These are phyloP conservation scores for Pituophis catenifer DNA, from an alignment of 2,113 vertebrate species.

Conservation along the genomic window DNA sequence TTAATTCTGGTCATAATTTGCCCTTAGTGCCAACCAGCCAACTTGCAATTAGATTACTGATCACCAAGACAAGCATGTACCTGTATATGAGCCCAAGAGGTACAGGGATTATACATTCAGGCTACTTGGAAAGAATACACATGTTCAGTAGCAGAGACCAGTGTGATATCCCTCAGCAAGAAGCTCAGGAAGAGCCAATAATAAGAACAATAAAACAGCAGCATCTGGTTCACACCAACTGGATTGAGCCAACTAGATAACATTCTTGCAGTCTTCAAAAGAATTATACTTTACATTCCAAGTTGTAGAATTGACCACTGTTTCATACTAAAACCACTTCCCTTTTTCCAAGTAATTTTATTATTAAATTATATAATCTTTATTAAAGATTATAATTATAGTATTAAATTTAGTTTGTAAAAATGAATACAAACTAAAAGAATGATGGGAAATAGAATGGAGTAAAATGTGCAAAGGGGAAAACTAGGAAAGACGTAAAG, in stretches of 20 bases:
- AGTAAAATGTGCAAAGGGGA: background rate
- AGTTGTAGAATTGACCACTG: background rate
- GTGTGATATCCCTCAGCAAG: background rate
- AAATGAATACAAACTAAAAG: background rate
- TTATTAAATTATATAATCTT: background rate
- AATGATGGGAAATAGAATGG: background rate
- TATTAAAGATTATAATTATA: background rate
- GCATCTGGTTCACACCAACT: background rate
- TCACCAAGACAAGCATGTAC: background rate
- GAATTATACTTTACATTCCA: background rate
- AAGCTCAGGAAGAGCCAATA: background rate
- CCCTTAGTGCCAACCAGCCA: background rate
- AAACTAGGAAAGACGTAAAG: background rate
- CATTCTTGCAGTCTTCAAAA: background rate
- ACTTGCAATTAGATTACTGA: background rate
- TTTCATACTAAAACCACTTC: background rate
- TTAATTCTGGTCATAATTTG: background rate
- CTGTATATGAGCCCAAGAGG: background rate
- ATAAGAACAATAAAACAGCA: background rate
- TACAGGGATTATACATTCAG: background rate
- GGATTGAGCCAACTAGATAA: background rate
- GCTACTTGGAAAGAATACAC: background rate
- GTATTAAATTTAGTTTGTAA: background rate
- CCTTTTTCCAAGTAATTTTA: background rate
- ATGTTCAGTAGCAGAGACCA: background rate